These are phyloP conservation scores for Upupa epops DNA, from an alignment of 2,113 vertebrate genomes.

Conservation along the genomic window DNA sequence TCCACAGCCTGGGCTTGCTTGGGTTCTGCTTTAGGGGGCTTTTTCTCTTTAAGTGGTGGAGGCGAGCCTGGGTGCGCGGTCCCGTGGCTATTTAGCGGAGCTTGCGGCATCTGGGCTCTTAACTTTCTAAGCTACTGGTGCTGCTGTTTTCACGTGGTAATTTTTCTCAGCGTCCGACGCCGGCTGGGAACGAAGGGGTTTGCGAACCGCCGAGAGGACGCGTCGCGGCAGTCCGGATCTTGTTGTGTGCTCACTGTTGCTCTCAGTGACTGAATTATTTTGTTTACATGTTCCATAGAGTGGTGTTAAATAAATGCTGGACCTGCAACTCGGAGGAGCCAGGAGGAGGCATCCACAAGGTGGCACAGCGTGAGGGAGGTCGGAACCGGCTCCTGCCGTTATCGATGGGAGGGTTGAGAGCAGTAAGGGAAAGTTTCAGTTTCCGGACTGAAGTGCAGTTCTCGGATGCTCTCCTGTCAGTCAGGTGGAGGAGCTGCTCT, in stretches of 20 bases:
- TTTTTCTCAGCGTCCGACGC: not conserved
- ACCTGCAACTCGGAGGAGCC: not conserved
- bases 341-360: slow-evolving; percentile 28
- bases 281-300: not conserved
- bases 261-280: not conserved
- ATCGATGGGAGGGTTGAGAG: not conserved
- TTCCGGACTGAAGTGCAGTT: not conserved
- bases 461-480: accelerated
- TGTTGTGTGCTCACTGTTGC: not conserved
- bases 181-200: not conserved
- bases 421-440: not conserved
- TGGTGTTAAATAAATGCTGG: slow-evolving; percentile 4
- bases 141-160: not conserved
- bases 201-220: not conserved
- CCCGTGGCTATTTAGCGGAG: not conserved
- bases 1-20: accelerated
- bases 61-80: not conserved
- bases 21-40: not conserved
- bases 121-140: slow-evolving; percentile 32
- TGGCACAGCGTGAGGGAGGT: slow-evolving; percentile 1
- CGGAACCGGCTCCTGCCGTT: not conserved
- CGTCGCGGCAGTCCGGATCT: not conserved
- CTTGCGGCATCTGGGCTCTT: not conserved
- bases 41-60: not conserved
- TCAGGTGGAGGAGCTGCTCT: not conserved